These are phyloP conservation scores for Formicarius rufipectus DNA, from an alignment of 2,113 vertebrate species.

Conservation along the genomic window DNA sequence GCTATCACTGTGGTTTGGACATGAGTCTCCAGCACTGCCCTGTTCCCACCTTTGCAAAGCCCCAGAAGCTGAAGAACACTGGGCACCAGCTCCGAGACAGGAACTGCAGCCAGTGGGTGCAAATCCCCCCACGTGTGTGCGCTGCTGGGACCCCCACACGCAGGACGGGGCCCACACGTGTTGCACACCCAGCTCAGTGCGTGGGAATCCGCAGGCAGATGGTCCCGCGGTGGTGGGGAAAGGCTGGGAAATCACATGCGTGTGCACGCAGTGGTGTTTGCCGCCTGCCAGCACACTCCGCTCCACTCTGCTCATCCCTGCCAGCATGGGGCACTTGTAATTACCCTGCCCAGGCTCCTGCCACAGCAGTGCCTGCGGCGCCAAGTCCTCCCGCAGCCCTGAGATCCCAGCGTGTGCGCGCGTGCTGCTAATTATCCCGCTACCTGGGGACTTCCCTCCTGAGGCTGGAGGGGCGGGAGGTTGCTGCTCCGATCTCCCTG, in stretches of 20 bases:
- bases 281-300: not conserved
- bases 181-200: not conserved
- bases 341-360: not conserved
- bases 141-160: not conserved
- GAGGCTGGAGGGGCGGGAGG: not conserved
- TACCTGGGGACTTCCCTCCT: not conserved
- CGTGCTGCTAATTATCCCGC: not conserved
- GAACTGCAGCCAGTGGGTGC: not conserved
- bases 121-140: fast-evolving
- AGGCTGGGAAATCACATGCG: not conserved
- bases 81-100: not conserved
- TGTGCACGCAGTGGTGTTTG: not conserved
- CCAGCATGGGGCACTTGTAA: not conserved
- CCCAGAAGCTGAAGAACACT: not conserved
- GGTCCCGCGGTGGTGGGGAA: not conserved
- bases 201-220: conserved; percentile 20
- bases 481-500: not conserved
- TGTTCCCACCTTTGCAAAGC: not conserved
- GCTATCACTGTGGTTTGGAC: not conserved
- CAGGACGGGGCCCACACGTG: not conserved
- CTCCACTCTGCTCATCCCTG: not conserved
- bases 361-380: not conserved
- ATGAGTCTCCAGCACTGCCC: not conserved
- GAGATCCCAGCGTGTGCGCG: not conserved
- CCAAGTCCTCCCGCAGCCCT: not conserved